Percentiles rank a stretch among this genome's conserved stretches.
These are phyloP conservation scores for Athene noctua DNA, from an alignment of 2,113 vertebrate genomes.

Conservation along the genomic window DNA sequence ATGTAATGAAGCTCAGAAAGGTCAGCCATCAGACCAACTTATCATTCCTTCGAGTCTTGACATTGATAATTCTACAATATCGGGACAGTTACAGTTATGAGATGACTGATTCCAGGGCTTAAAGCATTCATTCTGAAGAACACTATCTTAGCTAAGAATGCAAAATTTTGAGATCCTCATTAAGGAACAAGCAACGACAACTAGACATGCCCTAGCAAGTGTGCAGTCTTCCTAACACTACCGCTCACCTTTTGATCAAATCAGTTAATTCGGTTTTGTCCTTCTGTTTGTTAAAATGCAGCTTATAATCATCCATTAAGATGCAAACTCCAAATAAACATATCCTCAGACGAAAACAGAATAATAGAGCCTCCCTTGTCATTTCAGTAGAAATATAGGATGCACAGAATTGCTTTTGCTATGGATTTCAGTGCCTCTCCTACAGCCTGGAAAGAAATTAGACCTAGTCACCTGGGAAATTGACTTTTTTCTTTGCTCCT, in stretches of 20 bases:
- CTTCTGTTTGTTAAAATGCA: not conserved
- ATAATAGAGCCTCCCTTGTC: not conserved
- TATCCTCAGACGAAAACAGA: not conserved
- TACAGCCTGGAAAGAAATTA: not conserved
- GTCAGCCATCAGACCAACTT: not conserved
- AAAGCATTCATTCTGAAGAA: not conserved
- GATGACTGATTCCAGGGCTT: not conserved
- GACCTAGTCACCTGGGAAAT: not conserved
- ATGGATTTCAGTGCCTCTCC: not conserved
- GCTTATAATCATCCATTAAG: not conserved
- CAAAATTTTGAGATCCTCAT: not conserved
- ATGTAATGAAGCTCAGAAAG: slow-evolving; percentile 1
- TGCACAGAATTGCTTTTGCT: not conserved
- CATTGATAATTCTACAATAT: not conserved
- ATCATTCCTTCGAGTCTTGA: not conserved
- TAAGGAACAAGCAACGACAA: not conserved
- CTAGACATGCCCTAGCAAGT: not conserved
- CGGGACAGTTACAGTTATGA: not conserved
- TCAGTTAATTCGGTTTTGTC: not conserved
- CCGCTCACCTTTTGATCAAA: not conserved
- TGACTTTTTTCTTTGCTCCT: not conserved
- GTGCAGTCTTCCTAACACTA: not conserved
- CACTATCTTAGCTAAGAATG: not conserved
- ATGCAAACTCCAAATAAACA: not conserved
- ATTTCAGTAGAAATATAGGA: not conserved